Evolutionary conservation across 2,113 vertebrate species (phyloP).

Genomic region (Etheostoma spectabile): DNA sequence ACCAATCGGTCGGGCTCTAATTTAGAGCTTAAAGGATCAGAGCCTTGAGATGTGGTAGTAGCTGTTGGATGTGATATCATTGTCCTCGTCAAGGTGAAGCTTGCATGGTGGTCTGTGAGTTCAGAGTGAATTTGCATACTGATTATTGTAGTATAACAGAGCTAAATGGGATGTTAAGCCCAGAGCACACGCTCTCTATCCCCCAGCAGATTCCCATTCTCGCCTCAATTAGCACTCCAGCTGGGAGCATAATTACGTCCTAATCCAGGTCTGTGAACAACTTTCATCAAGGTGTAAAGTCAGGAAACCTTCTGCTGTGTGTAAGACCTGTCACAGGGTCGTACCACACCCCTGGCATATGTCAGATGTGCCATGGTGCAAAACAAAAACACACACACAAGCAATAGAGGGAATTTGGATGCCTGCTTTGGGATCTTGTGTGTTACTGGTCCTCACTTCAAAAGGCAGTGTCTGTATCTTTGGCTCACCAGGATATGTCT

Average conservation of each 20-base stretch:
- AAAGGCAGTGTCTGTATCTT: neutral
- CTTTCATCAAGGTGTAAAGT: neutral
- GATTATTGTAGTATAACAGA: neutral
- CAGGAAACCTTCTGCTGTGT: neutral
- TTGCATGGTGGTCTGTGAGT: neutral
- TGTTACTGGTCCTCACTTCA: neutral
- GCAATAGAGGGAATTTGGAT: neutral
- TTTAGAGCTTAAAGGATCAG: neutral
- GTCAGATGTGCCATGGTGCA: neutral
- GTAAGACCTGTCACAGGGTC: neutral
- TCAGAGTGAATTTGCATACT: neutral
- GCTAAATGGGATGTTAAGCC: conserved; percentile 19
- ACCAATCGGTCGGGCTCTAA: no score
- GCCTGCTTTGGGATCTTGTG: neutral
- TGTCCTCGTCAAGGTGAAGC: neutral
- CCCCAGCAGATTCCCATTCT: conserved; percentile 1
- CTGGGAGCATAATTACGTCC: conserved; percentile 50
- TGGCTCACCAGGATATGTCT: neutral
- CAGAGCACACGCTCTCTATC: conserved; percentile 1
- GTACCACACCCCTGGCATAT: neutral
- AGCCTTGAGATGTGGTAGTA: neutral
- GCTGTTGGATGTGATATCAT: neutral
- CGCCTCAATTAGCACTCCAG: conserved; percentile 60
- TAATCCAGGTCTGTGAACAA: conserved; percentile 17
- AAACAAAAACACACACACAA: neutral